Conservation (phyloP, 2,113 vertebrate species). For the Willisornis vidua region DNA sequence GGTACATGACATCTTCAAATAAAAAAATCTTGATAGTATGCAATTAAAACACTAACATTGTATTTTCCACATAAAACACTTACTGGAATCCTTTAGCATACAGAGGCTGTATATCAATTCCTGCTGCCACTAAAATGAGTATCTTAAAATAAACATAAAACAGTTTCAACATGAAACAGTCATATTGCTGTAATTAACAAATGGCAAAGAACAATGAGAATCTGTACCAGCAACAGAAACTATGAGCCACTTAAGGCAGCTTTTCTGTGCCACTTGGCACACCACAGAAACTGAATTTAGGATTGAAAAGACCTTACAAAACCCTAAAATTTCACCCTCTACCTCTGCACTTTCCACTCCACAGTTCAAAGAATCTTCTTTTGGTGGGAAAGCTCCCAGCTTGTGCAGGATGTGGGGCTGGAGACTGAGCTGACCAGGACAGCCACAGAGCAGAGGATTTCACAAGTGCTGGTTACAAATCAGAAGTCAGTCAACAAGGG, state of each 20-base stretch:
- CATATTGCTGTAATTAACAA: background rate
- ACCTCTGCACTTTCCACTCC: background rate
- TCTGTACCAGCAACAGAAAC: background rate
- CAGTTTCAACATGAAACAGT: background rate
- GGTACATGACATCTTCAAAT: background rate
- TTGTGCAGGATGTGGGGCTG: background rate
- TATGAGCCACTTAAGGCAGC: background rate
- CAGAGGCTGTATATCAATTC: background rate
- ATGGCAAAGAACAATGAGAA: background rate
- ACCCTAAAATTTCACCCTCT: background rate
- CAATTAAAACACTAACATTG: background rate
- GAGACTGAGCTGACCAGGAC: fast-evolving
- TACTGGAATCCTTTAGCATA: background rate
- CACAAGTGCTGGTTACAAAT: background rate
- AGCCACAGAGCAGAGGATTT: background rate
- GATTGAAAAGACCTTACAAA: background rate
- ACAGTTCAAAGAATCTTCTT: background rate
- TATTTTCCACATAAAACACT: background rate
- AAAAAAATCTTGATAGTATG: background rate
- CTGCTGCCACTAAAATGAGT: background rate
- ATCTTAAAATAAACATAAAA: background rate
- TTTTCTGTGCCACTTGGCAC: background rate
- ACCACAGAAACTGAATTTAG: background rate
- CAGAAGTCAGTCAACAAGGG: background rate
- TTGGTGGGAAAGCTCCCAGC: background rate